Conservation (phyloP, 2,888 invertebrate species). For the Aleiodes leptofemur region DNA sequence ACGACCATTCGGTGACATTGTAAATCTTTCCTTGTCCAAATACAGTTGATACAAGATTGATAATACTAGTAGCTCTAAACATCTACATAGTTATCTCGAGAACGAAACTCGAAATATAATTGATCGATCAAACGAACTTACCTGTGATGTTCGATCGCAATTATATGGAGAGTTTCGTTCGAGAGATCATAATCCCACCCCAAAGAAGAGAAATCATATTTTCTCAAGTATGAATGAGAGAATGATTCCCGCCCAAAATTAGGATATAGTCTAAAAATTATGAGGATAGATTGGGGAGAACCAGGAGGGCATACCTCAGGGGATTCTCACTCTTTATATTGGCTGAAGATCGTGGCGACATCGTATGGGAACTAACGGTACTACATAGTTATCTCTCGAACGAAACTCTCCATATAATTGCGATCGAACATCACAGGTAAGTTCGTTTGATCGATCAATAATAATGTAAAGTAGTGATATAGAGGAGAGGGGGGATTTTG, state of each 20-base stretch:
- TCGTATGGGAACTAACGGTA: too few relatives aligned
- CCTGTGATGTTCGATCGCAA: conserved; percentile 24
- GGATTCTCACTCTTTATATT: neutral
- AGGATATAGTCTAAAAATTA: neutral
- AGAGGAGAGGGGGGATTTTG: too few relatives aligned
- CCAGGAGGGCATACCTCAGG: neutral
- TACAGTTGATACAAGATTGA: neutral
- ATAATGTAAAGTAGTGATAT: too few relatives aligned
- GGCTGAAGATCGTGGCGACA: neutral
- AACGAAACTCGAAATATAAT: conserved; percentile 33
- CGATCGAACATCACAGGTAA: conserved; percentile 24
- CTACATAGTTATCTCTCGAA: conserved; percentile 27
- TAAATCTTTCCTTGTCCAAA: neutral
- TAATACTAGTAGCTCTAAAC: conserved; percentile 9
- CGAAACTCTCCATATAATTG: conserved; percentile 35
- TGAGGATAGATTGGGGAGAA: neutral
- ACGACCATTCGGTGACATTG: too few relatives aligned
- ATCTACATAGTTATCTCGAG: conserved; percentile 35
- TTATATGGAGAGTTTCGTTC: conserved; percentile 39
- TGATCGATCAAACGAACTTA: conserved; percentile 29
- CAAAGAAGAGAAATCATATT: neutral
- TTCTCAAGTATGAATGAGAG: neutral
- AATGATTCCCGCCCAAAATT: neutral
- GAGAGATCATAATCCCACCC: conserved; percentile 30
- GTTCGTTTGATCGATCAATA: conserved; percentile 30